Conservation (phyloP, 2,797 vertebrate genomes). For the Thamnophis elegans region DNA sequence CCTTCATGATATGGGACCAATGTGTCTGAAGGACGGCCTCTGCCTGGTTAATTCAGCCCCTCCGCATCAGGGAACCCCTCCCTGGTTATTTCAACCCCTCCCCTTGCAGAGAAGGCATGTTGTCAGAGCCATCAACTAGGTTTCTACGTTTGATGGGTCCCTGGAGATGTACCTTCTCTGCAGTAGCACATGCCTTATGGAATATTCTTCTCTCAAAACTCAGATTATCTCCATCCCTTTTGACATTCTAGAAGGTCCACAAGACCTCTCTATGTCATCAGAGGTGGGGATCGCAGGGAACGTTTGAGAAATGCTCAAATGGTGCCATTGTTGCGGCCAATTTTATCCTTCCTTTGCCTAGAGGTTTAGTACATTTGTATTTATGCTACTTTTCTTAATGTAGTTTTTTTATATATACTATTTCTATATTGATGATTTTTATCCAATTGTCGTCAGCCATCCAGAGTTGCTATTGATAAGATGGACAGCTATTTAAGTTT, state of each 20-base stretch:
- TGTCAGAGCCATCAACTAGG: neutral
- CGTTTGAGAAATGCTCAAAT: neutral
- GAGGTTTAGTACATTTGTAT: neutral
- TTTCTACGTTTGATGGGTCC: neutral
- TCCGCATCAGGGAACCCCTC: too few relatives aligned
- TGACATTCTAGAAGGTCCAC: neutral
- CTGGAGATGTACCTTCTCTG: neutral
- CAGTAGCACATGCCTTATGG: neutral
- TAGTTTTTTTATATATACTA: neutral
- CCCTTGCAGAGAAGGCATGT: neutral
- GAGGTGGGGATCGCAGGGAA: neutral
- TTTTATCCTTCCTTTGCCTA: neutral
- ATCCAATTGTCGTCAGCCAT: neutral
- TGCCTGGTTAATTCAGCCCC: too few relatives aligned
- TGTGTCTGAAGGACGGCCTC: neutral
- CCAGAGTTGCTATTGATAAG: neutral
- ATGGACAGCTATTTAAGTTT: neutral
- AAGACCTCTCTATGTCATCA: neutral
- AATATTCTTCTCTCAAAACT: neutral
- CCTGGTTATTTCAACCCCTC: neutral
- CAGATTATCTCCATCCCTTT: neutral
- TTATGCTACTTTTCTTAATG: neutral
- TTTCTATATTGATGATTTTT: neutral
- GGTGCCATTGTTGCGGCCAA: neutral
- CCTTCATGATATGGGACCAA: neutral